Conservation (phyloP, 2,113 vertebrate species). For the Hippocampus comes region DNA sequence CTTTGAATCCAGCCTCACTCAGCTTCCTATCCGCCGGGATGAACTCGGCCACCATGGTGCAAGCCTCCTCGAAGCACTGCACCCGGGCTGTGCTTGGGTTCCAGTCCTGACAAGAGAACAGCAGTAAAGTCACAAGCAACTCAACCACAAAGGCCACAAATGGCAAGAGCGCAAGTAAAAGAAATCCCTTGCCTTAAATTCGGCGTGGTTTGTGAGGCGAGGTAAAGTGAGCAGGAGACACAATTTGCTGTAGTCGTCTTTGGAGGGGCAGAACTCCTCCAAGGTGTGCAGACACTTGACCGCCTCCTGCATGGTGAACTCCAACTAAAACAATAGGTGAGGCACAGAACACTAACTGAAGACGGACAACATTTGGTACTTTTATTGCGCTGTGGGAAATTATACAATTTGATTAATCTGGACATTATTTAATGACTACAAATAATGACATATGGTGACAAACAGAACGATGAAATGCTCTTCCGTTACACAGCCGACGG, state of each 20-base stretch:
- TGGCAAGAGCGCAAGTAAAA: background rate
- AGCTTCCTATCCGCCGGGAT: conserved; percentile 95
- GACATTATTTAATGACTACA: no score
- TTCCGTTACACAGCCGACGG: no score
- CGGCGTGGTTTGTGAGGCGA: conserved; percentile 92
- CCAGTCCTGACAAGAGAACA: conserved; percentile 76
- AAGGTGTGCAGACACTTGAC: conserved; percentile 91
- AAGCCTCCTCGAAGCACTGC: conserved; percentile 96
- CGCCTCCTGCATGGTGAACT: conserved; percentile 96
- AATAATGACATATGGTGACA: no score
- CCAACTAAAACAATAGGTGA: conserved; percentile 72
- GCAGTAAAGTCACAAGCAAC: background rate
- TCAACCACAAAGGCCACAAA: background rate
- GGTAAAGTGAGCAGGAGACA: conserved; percentile 94
- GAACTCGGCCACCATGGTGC: conserved; percentile 94
- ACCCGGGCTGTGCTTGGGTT: conserved; percentile 96
- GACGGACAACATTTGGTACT: no score
- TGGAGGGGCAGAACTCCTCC: conserved; percentile 91
- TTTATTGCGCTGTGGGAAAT: no score
- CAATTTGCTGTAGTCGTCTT: conserved; percentile 96
- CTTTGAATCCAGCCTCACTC: conserved; percentile 96
- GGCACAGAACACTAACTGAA: no score
- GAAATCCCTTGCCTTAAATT: conserved; percentile 78
- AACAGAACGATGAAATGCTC: no score
- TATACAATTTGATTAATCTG: no score